Percentiles rank a stretch among this genome's conserved stretches.
Evolutionary conservation across 2,888 invertebrate species (phyloP).

Genomic region (Falcaria lacertinaria): DNA sequence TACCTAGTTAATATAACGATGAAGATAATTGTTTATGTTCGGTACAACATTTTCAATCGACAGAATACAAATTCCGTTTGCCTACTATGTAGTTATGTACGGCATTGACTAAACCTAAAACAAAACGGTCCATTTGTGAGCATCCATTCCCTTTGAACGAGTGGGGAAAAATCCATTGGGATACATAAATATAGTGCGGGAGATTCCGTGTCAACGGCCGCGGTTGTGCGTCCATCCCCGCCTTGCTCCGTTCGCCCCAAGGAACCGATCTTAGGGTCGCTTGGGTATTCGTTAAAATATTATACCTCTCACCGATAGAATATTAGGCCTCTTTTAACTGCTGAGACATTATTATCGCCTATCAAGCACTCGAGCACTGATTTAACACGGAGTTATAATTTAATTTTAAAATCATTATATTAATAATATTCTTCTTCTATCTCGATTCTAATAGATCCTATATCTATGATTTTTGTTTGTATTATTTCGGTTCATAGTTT

Average conservation of each 20-base stretch:
- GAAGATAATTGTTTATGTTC: too few relatives aligned
- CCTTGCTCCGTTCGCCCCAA: conserved; percentile 38
- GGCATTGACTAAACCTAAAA: conserved; percentile 37
- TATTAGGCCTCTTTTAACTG: conserved; percentile 41
- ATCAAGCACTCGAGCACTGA: too few relatives aligned
- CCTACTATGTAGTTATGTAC: too few relatives aligned
- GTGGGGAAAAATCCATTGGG: conserved; percentile 63
- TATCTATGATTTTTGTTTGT: too few relatives aligned
- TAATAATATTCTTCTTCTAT: too few relatives aligned
- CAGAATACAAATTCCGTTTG: too few relatives aligned
- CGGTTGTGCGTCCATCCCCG: conserved; percentile 45
- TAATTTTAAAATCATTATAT: too few relatives aligned
- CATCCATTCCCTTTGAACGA: conserved; percentile 53
- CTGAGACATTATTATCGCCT: conserved; percentile 34
- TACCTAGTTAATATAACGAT: too few relatives aligned
- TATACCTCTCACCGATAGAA: conserved; percentile 54
- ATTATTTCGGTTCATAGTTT: too few relatives aligned
- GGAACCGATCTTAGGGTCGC: conserved; percentile 68
- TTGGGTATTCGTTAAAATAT: conserved; percentile 52
- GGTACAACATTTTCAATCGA: too few relatives aligned
- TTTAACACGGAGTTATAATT: too few relatives aligned
- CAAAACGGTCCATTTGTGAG: conserved; percentile 53
- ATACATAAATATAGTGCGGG: conserved; percentile 68
- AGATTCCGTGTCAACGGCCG: conserved; percentile 76
- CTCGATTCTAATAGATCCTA: too few relatives aligned